Evolutionary conservation across 1,140 invertebrate species (phyloP).

Genomic region (Leptinotarsa undecemlineata): DNA sequence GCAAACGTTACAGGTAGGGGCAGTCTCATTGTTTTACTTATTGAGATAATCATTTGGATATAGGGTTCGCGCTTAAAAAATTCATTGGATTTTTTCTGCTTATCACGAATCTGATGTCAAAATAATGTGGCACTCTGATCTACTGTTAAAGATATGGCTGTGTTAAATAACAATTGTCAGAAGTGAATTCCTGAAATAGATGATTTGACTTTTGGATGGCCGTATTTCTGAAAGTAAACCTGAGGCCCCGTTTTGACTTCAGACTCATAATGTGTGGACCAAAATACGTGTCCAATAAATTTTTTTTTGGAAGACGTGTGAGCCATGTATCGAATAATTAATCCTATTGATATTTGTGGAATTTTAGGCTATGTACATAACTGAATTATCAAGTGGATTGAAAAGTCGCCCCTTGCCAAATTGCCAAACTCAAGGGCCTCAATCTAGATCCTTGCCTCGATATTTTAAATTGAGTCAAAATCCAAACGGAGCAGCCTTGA

Average conservation of each 20-base stretch:
- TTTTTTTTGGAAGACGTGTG: too few species aligned
- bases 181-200: too few species aligned
- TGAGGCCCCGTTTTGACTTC: too few species aligned
- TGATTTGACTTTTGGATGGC: too few species aligned
- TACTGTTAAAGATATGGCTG: too few species aligned
- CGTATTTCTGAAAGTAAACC: too few species aligned
- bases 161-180: too few species aligned
- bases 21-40: neutral
- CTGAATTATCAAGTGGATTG: slow-evolving; percentile 82
- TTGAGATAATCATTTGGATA: neutral
- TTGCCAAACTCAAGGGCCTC: slow-evolving; percentile 60
- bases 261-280: too few species aligned
- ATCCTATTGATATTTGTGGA: neutral
- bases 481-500: slow-evolving; percentile 73
- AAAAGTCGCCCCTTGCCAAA: slow-evolving; percentile 60
- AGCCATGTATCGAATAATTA: too few species aligned
- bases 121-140: neutral
- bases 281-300: too few species aligned
- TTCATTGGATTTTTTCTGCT: neutral
- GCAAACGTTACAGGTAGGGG: slow-evolving; percentile 82
- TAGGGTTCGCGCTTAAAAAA: too few species aligned
- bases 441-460: slow-evolving; percentile 79
- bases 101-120: neutral
- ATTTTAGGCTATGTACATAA: slow-evolving; percentile 84
- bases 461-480: slow-evolving; percentile 85